Percentiles rank a stretch among this genome's conserved stretches.
Evolutionary conservation across 2,888 invertebrate genomes (phyloP).

Genomic region (Dryomyza anilis): DNA sequence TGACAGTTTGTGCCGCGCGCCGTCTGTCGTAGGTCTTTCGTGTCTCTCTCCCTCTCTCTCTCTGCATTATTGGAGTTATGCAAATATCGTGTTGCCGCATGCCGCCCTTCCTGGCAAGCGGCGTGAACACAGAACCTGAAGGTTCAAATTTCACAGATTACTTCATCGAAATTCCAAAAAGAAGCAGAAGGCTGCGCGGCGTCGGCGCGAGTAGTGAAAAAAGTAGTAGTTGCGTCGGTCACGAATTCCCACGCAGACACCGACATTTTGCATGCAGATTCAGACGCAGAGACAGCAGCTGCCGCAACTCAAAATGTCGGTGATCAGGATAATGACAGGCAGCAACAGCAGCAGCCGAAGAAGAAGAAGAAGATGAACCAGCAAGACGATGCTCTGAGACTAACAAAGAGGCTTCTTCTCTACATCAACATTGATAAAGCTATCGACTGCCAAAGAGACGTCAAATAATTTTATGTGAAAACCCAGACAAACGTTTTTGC

Average conservation of each 20-base stretch:
- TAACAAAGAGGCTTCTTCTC: conserved; percentile 26
- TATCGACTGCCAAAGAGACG: conserved; percentile 29
- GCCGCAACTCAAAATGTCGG: conserved; percentile 9
- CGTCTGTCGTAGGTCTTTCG: background rate
- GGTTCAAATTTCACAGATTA: no score
- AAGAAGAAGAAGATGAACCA: background rate
- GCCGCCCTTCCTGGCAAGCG: background rate
- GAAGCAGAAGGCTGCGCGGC: background rate
- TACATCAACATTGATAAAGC: conserved; percentile 42
- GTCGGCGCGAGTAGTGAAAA: background rate
- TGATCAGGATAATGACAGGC: conserved; percentile 12
- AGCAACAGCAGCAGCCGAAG: background rate
- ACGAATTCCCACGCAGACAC: conserved; percentile 43
- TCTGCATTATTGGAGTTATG: background rate
- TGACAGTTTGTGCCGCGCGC: background rate
- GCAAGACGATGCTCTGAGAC: background rate
- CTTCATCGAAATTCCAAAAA: no score
- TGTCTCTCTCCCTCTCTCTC: background rate
- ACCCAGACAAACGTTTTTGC: conserved; percentile 28
- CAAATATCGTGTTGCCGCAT: no score
- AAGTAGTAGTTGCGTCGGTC: conserved; percentile 39
- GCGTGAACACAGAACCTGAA: background rate
- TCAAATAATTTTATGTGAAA: conserved; percentile 29
- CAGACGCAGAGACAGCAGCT: background rate
- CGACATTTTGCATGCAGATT: conserved; percentile 14